Conservation (phyloP, 2,888 invertebrate genomes). For the Atrina japonica region DNA sequence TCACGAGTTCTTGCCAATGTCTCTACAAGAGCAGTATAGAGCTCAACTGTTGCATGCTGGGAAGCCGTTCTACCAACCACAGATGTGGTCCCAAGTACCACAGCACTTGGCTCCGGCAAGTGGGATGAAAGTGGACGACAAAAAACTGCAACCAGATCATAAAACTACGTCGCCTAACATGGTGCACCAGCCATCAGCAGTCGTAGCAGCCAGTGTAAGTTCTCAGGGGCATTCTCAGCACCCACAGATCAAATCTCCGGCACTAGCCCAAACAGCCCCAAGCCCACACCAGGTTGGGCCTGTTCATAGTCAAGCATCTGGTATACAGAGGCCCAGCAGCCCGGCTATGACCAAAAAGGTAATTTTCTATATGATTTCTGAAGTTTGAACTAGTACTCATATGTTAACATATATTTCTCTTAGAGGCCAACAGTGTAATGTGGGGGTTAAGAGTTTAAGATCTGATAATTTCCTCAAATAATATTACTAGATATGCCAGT, state of each 20-base stretch:
- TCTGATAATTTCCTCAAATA: too few relatives aligned
- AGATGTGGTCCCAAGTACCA: constrained; percentile 29
- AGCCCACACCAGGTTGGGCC: constrained; percentile 51
- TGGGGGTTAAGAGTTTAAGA: too few relatives aligned
- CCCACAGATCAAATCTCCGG: constrained; percentile 61
- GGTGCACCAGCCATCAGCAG: constrained; percentile 29
- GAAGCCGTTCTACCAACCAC: constrained; percentile 15
- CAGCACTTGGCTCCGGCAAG: constrained; percentile 6
- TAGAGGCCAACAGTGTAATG: too few relatives aligned
- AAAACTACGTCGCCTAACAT: constrained; percentile 34
- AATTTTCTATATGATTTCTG: background rate
- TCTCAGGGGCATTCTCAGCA: constrained; percentile 53
- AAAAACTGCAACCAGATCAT: background rate
- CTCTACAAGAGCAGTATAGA: constrained; percentile 31
- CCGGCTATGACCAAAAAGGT: constrained; percentile 52
- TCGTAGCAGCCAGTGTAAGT: constrained; percentile 38
- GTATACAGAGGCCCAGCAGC: constrained; percentile 48
- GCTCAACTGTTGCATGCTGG: constrained; percentile 12
- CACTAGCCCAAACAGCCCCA: constrained; percentile 63
- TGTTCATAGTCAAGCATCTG: background rate
- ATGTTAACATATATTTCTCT: too few relatives aligned
- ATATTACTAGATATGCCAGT: too few relatives aligned
- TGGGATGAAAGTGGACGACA: constrained; percentile 14
- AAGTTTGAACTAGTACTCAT: too few relatives aligned
- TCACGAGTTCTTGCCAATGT: constrained; percentile 21